Percentiles rank a stretch among this genome's conserved stretches.
phyloP scores from a whole-genome alignment of 2,113 vertebrate species.

The Thryonomys swinderianus region DNA sequence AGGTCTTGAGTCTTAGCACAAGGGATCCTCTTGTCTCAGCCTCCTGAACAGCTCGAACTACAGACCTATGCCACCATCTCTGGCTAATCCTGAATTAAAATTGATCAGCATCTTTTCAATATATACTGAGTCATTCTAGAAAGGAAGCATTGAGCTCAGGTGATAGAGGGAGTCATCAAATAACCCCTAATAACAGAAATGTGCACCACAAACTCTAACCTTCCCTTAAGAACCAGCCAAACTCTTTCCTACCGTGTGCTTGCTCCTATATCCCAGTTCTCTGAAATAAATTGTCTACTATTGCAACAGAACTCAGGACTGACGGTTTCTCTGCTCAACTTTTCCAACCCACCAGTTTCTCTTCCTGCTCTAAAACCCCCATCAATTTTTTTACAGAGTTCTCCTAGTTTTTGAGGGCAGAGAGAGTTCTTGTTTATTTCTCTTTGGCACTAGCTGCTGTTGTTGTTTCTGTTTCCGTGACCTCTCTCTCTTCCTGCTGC shows the following conservation, averaged over 20 bases:
- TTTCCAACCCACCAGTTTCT: neutral
- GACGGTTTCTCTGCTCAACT: neutral
- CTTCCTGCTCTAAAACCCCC: neutral
- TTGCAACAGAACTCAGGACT: neutral
- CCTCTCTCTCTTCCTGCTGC: slow-evolving; percentile 37
- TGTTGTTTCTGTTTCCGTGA: neutral
- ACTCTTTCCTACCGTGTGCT: neutral
- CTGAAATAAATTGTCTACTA: slow-evolving; percentile 16
- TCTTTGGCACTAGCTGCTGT: neutral
- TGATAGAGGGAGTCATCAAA: neutral
- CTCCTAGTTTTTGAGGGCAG: slow-evolving; percentile 36
- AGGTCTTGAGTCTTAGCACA: neutral
- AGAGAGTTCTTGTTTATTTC: slow-evolving; percentile 43
- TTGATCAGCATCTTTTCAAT: neutral
- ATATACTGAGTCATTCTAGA: neutral
- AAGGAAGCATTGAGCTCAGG: neutral
- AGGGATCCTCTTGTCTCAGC: neutral
- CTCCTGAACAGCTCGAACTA: neutral
- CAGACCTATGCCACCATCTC: neutral
- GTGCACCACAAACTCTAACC: neutral
- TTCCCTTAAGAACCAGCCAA: neutral
- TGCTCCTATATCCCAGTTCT: neutral
- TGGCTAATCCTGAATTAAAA: neutral
- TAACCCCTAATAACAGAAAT: neutral
- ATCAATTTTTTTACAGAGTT: neutral